A percentile compares a stretch with the other conserved stretches of the same genome.
phyloP scores from a whole-genome alignment of 53 echinoderm and acorn worm species.

The Apostichopus leukothele region DNA sequence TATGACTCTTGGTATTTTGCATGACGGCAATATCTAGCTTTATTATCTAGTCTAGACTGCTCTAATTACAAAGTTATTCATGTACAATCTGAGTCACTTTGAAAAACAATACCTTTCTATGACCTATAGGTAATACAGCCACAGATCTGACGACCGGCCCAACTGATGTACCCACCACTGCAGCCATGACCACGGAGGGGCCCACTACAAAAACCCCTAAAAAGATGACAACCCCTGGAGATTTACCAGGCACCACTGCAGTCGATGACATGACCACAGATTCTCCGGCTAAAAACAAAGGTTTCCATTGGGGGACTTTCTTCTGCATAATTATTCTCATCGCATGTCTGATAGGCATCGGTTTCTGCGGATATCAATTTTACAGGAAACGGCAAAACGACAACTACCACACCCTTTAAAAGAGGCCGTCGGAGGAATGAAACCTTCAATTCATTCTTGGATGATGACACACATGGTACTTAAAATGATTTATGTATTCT shows the following conservation, averaged over 20 bases:
- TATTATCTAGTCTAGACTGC: too few relatives aligned
- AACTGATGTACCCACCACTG: background rate
- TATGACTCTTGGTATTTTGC: too few relatives aligned
- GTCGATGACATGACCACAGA: background rate
- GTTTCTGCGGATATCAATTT: constrained; percentile 68
- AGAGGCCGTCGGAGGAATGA: background rate
- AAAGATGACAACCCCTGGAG: background rate
- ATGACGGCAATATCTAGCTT: too few relatives aligned
- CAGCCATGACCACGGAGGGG: background rate
- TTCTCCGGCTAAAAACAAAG: background rate
- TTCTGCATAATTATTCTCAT: constrained; percentile 72
- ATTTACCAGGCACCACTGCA: background rate
- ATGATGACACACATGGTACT: too few relatives aligned
- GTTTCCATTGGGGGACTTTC: constrained; percentile 65
- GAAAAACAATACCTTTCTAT: too few relatives aligned
- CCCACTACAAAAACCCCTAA: background rate
- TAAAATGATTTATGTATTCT: too few relatives aligned
- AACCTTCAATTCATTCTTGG: too few relatives aligned
- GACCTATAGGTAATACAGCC: too few relatives aligned
- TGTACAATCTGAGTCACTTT: too few relatives aligned
- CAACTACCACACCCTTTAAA: constrained; percentile 72
- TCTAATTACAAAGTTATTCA: too few relatives aligned
- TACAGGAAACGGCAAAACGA: constrained; percentile 69
- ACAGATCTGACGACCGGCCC: background rate
- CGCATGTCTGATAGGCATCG: constrained; percentile 54